These are phyloP conservation scores for Argya squamiceps DNA, from an alignment of 2,797 vertebrate genomes.

Conservation along the genomic window DNA sequence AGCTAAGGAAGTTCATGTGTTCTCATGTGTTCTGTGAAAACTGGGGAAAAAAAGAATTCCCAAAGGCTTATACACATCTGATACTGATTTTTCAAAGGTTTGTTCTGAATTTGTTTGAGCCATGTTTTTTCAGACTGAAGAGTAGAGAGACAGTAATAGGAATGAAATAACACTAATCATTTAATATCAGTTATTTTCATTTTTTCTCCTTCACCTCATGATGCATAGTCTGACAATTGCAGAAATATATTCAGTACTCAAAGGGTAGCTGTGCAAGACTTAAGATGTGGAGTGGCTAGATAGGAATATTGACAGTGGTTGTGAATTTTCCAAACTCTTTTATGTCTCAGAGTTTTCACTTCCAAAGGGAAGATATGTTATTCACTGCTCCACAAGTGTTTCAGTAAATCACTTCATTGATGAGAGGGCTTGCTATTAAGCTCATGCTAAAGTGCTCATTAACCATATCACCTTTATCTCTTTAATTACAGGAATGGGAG, in stretches of 20 bases:
- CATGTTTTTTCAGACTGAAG: background rate
- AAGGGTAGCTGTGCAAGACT: background rate
- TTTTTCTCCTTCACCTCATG: background rate
- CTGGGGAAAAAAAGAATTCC: background rate
- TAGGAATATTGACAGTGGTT: background rate
- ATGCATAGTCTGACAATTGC: background rate
- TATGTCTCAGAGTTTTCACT: background rate
- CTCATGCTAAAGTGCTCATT: slow-evolving; percentile 32
- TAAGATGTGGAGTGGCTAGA: background rate
- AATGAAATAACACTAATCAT: background rate
- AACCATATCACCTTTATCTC: slow-evolving; percentile 36
- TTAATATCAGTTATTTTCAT: background rate
- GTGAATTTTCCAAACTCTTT: slow-evolving; percentile 11
- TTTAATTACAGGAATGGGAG: slow-evolving; percentile 40
- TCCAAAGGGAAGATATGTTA: background rate
- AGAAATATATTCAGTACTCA: background rate
- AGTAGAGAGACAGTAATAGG: background rate
- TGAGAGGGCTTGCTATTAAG: slow-evolving; percentile 55
- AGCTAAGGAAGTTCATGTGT: background rate
- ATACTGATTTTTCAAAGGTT: background rate
- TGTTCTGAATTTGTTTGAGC: background rate
- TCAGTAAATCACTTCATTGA: slow-evolving; percentile 21
- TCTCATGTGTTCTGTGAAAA: background rate
- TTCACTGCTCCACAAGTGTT: background rate
- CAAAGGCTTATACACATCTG: background rate